A percentile compares a stretch with the other conserved stretches of the same genome.
Evolutionary conservation across 53 echinoderm and acorn worm species (phyloP).

Genomic region (Temnopleurus reevesii): DNA sequence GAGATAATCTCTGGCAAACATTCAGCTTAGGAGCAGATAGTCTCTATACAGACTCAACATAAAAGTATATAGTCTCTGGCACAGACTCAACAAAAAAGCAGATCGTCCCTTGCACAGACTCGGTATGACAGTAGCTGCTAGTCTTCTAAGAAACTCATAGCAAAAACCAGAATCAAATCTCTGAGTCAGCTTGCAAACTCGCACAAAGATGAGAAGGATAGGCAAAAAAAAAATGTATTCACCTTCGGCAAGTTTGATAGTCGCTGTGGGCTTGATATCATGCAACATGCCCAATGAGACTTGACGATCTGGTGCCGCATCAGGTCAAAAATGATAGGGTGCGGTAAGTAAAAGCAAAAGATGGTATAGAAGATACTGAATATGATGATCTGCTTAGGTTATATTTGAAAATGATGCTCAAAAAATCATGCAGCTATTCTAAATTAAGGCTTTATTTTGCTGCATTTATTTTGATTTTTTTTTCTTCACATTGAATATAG

Average conservation of each 20-base stretch:
- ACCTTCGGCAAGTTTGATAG: slow-evolving; percentile 50
- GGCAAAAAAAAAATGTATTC: background rate
- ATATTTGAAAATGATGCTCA: background rate
- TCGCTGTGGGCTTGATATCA: slow-evolving; percentile 16
- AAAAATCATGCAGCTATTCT: background rate
- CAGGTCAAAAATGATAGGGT: background rate
- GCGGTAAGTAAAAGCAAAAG: background rate
- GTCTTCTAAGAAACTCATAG: background rate
- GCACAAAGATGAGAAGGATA: background rate
- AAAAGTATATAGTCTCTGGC: background rate
- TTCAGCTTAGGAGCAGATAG: background rate
- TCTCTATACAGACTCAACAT: too few relatives aligned
- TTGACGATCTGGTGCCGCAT: background rate
- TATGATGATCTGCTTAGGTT: background rate
- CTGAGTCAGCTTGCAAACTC: background rate
- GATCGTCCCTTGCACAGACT: background rate
- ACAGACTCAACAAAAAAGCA: background rate
- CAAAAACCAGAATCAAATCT: background rate
- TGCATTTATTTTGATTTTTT: too few relatives aligned
- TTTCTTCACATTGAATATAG: too few relatives aligned
- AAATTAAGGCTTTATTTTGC: background rate
- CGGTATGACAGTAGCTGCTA: background rate
- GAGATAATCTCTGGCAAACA: background rate
- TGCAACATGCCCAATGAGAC: slow-evolving; percentile 35
- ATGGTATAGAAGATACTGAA: background rate